Base-by-base conservation (phyloP, 2,888 invertebrate species). In the Rosalia funebris region DNA sequence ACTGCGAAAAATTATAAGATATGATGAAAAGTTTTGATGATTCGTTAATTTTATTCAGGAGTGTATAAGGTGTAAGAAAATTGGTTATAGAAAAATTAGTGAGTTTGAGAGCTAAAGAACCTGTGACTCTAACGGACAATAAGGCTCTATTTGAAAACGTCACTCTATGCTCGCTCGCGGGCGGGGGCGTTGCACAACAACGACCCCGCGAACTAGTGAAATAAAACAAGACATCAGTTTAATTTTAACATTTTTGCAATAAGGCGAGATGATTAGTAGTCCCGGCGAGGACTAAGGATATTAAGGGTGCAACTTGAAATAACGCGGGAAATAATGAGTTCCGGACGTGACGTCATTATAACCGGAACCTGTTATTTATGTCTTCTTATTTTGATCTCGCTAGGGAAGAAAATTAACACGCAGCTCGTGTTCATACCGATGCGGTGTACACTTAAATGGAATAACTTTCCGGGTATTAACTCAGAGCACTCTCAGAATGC, bases 341-440 rank as follows among this genome's bases (percentile, higher is more conserved):
- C 81, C 77, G 81, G 77, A 82, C 82, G 82, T 82, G 82, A 82
- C 81, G 80, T 82, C 82, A 82, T 82, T 82, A 82, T 80, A 81
- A 81, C 79, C 74, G 79, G 80, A 80, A 79, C 78, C 77, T 73
- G 79, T 81, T 81, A 81, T 81, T 81, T 81, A 81, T 81, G 79
- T 80, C 79, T 79, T 78, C 79, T 77, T 79, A 80, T 80, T 80
- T 78, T 79, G 76, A 79, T 79, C 77, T 74, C 76, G 73, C 76
- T 68, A 74, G 79, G 77, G 76, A 71, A 73, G 73, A 75, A 77
- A 80, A 80, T 80, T 80, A 80, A 81, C 79, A 78, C 75, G 71
- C 75, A 59, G 71, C 73, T 73, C 75, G 72, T 72, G 75, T 72
- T 65, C 73, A 71, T 74, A 72, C 73, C 71, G 73, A 73, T 76